Evolutionary conservation across 2,113 vertebrate species (phyloP), one percentile per base, ranked within the genome.

Genomic region (Sporophila hypoxantha): DNA sequence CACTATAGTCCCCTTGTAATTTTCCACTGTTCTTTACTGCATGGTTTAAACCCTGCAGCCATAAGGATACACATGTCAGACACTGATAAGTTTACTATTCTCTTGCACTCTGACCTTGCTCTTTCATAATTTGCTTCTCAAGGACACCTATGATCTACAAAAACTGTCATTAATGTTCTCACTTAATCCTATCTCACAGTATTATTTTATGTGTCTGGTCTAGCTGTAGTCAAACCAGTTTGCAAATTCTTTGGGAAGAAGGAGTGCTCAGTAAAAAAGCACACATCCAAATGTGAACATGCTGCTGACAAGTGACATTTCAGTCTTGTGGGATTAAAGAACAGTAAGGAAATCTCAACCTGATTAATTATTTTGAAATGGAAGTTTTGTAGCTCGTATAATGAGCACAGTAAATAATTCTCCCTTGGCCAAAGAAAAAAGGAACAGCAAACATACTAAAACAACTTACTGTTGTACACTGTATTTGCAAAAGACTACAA

Each of bases 51-150:
- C 32, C 19, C 59, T 30, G 64, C 37, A n/a, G 52, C 44, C 30
- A 39, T 42, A 69, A 44, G 8, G 5, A 87, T 37, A 70, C 29
- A 42, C 27, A 66, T 36, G 52, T 61, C 57, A 71, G 36, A 11
- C n/a, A 30, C 59, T 89, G 74, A n/a, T 23, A 90, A 91, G 76
- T 84, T 91, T 71, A 81, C 70, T 50, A 71, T 56, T 55, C 80
- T 56, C 70, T 79, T 84, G 77, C 55, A 82, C 47, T 77, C 26
- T 47, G 42, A 88, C 71, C 47, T 85, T 8, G 3, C 46, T 74
- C 64, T 93, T 94, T 79, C 59, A 81, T 86, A 41, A 89, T 39
- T 17, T 70, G 32, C 68, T 88, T 53, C 76, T 81, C 70, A 70
- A 92, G 77, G 90, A 89, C 75, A 83, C 22, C 55, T 42, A 46